These are phyloP conservation scores for Chelonia mydas DNA, from an alignment of 2,797 vertebrate species.

Conservation along the genomic window DNA sequence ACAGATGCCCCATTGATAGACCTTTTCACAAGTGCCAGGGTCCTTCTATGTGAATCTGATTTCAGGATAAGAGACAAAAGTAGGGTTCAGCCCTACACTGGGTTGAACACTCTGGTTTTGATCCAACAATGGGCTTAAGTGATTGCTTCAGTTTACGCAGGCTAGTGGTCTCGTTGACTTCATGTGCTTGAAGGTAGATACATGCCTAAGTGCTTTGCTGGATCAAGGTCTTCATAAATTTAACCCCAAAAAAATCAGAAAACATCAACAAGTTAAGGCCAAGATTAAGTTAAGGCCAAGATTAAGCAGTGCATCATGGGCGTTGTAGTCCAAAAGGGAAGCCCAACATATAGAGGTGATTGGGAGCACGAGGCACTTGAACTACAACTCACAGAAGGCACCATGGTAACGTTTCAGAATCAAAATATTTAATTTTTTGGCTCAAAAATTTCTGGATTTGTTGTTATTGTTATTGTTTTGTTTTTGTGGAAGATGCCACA, in stretches of 20 bases:
- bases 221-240: not conserved
- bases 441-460: not conserved
- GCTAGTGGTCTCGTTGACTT: not conserved
- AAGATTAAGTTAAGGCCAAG: too few relatives aligned
- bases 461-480: too few relatives aligned
- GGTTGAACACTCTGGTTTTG: not conserved
- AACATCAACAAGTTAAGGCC: not conserved
- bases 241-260: not conserved
- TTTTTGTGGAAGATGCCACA: too few relatives aligned
- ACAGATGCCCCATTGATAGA: not conserved
- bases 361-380: not conserved
- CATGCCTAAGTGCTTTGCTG: too few relatives aligned
- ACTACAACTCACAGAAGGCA: not conserved
- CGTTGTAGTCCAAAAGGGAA: not conserved
- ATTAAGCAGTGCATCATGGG: not conserved
- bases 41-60: not conserved
- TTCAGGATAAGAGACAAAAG: not conserved
- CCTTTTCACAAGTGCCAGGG: not conserved
- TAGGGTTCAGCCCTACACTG: not conserved
- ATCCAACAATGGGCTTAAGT: not conserved
- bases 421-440: not conserved
- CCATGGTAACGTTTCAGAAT: not conserved
- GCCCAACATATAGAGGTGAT: not conserved
- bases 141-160: not conserved
- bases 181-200: not conserved